Base-by-base conservation (phyloP, 2,888 invertebrate species). In the Phytoseiulus persimilis region DNA sequence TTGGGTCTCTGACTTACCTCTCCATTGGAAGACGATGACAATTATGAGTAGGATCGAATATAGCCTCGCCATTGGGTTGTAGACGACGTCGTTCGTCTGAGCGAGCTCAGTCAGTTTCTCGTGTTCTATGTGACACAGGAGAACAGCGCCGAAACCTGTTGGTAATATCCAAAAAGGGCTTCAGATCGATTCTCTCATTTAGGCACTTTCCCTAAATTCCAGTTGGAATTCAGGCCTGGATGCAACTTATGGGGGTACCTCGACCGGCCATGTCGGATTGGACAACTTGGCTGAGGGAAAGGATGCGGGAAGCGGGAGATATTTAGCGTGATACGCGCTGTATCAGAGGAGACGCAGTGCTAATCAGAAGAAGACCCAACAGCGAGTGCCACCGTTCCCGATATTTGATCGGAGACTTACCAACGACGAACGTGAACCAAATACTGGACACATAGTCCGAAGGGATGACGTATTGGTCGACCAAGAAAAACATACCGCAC, bases 401-500 rank as follows among this genome's bases (percentile, higher is more conserved):
- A n/a, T n/a, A n/a, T n/a, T n/a, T n/a, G n/a, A n/a, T n/a, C n/a
- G n/a, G 31, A 33, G 6, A 31, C 87, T 87, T n/a, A 87, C 87
- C 87, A n/a, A 87, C 32, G 28, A 87, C n/a, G 45, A 33, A 87
- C 39, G 87, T 87, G n/a, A 87, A 87, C 87, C 87, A 87, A 45
- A 87, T 87, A 14, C 87, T 87, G 32, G 39, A 28, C 11, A 87
- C 32, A 23, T 87, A 87, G 45, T 87, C 87, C 32, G 32, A 11
- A 87, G 87, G 87, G 32, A 87, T 31, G 2, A 87, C 87, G 87
- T 87, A 87, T 11, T 87, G 14, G 33, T 87, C 87, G 45, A 87
- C 87, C 9, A 87, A 31, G 87, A 87, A 87, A 31, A 87, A 87
- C 87, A 87, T 87, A 9, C 87, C 87, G 33, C 87, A 87, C 87